Evolutionary conservation across 2,797 vertebrate genomes (phyloP).

Genomic region (Ispidina picta): DNA sequence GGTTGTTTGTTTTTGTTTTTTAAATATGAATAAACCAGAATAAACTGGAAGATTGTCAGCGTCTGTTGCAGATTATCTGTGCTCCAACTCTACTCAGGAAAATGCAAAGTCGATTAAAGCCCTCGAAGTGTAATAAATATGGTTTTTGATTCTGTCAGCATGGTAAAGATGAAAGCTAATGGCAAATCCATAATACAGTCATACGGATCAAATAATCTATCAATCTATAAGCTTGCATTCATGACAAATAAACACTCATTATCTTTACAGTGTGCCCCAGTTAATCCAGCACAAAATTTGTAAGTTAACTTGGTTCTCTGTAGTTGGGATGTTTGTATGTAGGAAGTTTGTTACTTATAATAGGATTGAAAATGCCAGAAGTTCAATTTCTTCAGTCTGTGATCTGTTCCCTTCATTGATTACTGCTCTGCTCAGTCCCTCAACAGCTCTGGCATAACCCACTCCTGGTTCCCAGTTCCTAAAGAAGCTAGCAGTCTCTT

Average conservation of each 20-base stretch:
- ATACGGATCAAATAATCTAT: conserved; percentile 49
- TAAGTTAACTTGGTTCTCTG: not conserved
- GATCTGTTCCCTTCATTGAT: not conserved
- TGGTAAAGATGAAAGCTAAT: conserved; percentile 54
- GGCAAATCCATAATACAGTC: conserved; percentile 46
- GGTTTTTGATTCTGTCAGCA: conserved; percentile 44
- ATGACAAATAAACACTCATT: conserved; percentile 39
- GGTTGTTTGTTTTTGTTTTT: not conserved
- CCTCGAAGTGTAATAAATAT: conserved; percentile 38
- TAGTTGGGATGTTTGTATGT: not conserved
- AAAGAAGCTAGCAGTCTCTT: not conserved
- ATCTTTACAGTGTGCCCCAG: not conserved
- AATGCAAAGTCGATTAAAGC: conserved; percentile 52
- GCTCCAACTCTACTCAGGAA: conserved; percentile 3
- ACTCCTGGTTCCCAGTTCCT: not conserved
- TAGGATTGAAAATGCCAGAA: not conserved
- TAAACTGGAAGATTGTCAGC: conserved; percentile 20
- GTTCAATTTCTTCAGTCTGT: not conserved
- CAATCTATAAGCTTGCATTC: conserved; percentile 26
- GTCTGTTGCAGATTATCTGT: conserved; percentile 29
- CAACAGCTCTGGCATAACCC: not conserved
- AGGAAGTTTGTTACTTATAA: not conserved
- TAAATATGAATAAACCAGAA: not conserved
- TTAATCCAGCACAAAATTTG: not conserved
- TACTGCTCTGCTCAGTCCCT: not conserved